Conservation (phyloP, 1,140 invertebrate species). For the Vanessa tameamea region DNA sequence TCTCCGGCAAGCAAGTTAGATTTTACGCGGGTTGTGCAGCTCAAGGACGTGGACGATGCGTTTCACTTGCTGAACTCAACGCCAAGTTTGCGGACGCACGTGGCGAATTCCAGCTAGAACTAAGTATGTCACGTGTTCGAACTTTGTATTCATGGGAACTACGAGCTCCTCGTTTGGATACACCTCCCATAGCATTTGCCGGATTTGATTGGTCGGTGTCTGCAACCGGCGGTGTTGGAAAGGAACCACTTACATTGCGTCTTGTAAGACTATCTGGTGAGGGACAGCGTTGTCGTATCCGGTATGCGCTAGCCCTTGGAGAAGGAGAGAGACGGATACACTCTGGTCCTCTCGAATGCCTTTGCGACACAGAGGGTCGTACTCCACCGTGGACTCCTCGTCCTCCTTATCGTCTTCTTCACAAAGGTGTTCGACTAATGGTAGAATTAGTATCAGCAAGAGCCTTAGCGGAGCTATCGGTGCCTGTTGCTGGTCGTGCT, state of each 20-base stretch:
- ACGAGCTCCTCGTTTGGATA: constrained; percentile 80
- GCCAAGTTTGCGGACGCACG: constrained; percentile 90
- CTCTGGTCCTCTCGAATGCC: constrained; percentile 89
- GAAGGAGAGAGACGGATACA: constrained; percentile 87
- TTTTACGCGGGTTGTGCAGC: constrained; percentile 88
- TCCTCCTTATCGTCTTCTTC: constrained; percentile 66
- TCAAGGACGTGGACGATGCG: constrained; percentile 90
- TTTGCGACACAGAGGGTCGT: constrained; percentile 88
- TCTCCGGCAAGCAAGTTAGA: constrained; percentile 87
- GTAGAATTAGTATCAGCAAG: constrained; percentile 80
- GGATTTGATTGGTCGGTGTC: constrained; percentile 93
- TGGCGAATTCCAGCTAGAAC: constrained; percentile 91
- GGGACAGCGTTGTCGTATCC: constrained; percentile 89
- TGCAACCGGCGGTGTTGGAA: constrained; percentile 84
- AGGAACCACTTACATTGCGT: constrained; percentile 81
- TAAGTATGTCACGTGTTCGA: constrained; percentile 88
- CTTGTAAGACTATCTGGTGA: constrained; percentile 90
- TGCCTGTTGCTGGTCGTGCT: constrained; percentile 86
- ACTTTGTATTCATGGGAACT: constrained; percentile 89
- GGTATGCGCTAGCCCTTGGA: constrained; percentile 87
- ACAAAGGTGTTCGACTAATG: constrained; percentile 66
- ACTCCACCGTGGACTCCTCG: constrained; percentile 88
- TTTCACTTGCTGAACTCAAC: constrained; percentile 89
- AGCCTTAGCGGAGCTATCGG: constrained; percentile 88
- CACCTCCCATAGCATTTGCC: constrained; percentile 74